Evolutionary conservation across 2,888 invertebrate genomes (phyloP).

Genomic region (Laothoe populi): DNA sequence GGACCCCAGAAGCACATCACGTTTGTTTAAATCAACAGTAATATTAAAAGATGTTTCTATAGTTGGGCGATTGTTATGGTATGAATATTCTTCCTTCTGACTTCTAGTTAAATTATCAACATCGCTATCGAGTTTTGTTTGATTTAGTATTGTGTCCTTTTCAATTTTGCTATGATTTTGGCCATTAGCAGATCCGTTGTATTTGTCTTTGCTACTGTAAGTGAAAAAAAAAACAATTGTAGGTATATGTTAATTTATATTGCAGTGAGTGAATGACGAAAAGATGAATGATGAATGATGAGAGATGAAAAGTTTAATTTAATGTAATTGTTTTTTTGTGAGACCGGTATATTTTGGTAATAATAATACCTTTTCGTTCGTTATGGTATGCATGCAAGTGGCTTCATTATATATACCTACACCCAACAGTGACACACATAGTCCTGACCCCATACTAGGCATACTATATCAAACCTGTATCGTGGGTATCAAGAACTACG

Average conservation of each 20-base stretch:
- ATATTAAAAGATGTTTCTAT: slow-evolving; percentile 54
- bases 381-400: no score
- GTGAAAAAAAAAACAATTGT: not conserved
- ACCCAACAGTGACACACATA: no score
- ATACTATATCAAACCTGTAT: no score
- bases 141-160: not conserved
- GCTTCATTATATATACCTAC: no score
- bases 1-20: not conserved
- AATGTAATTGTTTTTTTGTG: no score
- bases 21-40: slow-evolving; percentile 50
- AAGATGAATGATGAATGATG: no score
- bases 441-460: no score
- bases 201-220: not conserved
- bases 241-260: not conserved
- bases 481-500: no score
- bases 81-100: not conserved
- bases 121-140: not conserved
- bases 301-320: no score
- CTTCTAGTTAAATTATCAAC: not conserved
- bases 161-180: not conserved
- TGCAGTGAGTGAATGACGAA: not conserved
- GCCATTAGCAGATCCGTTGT: no score
- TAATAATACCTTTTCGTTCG: no score
- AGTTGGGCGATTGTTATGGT: slow-evolving; percentile 41
- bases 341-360: no score